Percentiles rank a stretch among this genome's conserved stretches.
Evolutionary conservation across 2,797 vertebrate species (phyloP).

Genomic region (Cossypha caffra): DNA sequence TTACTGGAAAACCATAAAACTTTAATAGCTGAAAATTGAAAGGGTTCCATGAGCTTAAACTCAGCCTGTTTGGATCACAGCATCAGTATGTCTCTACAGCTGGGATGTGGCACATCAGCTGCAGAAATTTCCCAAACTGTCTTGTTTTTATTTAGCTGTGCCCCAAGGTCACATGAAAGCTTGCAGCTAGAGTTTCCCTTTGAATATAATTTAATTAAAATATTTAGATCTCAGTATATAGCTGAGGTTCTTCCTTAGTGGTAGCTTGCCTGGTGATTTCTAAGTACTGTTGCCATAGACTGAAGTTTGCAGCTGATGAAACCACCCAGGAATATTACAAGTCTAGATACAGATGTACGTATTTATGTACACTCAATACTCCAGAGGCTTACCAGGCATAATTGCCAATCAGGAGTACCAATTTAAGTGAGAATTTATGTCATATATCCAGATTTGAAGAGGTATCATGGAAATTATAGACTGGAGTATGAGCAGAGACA

Average conservation of each 20-base stretch:
- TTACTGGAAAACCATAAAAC: slow-evolving; percentile 32
- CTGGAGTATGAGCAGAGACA: neutral
- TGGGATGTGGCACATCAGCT: neutral
- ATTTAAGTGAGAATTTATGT: neutral
- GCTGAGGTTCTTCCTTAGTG: neutral
- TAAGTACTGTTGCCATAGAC: neutral
- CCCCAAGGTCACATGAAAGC: neutral
- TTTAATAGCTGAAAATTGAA: slow-evolving; percentile 23
- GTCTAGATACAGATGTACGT: neutral
- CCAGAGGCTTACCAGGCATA: neutral
- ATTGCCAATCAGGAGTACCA: neutral
- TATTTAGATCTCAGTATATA: neutral
- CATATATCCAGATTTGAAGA: neutral
- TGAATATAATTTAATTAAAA: neutral
- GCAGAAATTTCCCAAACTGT: neutral
- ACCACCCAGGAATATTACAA: neutral
- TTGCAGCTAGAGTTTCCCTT: neutral
- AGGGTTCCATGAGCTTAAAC: neutral
- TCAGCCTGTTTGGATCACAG: neutral
- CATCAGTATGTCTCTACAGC: neutral
- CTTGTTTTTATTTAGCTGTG: neutral
- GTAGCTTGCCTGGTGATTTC: neutral
- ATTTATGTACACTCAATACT: neutral
- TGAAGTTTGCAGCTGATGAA: neutral
- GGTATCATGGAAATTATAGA: neutral